These are phyloP conservation scores for Campoletis sonorensis DNA, from an alignment of 1,140 invertebrate genomes.

Conservation along the genomic window DNA sequence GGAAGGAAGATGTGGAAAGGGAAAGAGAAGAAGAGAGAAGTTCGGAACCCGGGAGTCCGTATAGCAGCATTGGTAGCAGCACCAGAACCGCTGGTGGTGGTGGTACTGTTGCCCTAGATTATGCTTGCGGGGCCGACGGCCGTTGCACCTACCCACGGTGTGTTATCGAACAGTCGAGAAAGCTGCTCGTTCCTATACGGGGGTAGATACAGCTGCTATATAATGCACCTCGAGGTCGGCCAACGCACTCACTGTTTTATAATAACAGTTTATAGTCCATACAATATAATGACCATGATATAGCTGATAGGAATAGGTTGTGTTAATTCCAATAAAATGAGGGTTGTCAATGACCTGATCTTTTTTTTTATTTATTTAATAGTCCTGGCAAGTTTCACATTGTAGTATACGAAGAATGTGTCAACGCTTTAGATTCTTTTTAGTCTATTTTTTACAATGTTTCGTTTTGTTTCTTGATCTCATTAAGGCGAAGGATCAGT, in stretches of 20 bases:
- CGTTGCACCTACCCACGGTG: constrained; percentile 62
- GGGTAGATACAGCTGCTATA: constrained; percentile 46
- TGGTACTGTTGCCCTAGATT: constrained; percentile 70
- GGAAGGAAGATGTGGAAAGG: background rate
- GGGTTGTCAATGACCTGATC: too few species aligned
- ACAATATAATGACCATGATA: too few species aligned
- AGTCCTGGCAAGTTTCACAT: too few species aligned
- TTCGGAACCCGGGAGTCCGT: constrained; percentile 16
- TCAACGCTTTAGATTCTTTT: too few species aligned
- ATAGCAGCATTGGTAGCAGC: constrained; percentile 23
- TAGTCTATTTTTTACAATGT: too few species aligned
- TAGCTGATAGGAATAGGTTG: too few species aligned
- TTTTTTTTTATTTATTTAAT: too few species aligned
- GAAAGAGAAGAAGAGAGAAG: background rate
- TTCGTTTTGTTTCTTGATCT: too few species aligned
- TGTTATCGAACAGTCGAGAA: constrained; percentile 67
- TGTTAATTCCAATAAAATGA: too few species aligned
- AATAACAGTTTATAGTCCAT: constrained; percentile 3
- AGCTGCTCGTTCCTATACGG: constrained; percentile 50
- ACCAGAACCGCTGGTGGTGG: constrained; percentile 43
- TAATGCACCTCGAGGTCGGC: background rate
- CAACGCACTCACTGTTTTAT: constrained; percentile 18
- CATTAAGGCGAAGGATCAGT: too few species aligned
- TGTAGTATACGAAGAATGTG: too few species aligned
- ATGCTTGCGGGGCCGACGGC: constrained; percentile 66